Evolutionary conservation across 2,888 invertebrate genomes (phyloP), one percentile per base, ranked within the genome.

Genomic region (Platynereis dumerilii): DNA sequence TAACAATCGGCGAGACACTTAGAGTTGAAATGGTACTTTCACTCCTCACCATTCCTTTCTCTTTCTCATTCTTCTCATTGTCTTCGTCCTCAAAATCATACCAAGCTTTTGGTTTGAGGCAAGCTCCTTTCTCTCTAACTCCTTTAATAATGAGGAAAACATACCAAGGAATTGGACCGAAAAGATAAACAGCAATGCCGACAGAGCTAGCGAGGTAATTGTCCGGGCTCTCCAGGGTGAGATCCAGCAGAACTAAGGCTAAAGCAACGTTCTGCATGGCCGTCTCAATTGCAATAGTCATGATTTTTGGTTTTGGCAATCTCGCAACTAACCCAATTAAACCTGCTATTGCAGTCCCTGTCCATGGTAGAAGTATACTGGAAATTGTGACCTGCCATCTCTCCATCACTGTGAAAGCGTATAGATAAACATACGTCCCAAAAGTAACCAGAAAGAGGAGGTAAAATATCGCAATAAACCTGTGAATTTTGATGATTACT

Each of bases 281-380:
- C 7, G 61, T 61, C 42, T 61, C 61, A 2, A 61, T 61, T 15
- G 48, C 39, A 53, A 61, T 61, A 20, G 61, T 61, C 24, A 24
- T 42, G 5, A 72, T 82, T 78, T 64, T 83, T 79, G 74, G 82
- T 83, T 66, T 84, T 74, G 67, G 82, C 79, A 72, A 85, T 75
- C 76, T 62, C 75, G 77, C 60, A 73, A 61, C 12, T 1, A 54
- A 20, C 2, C 54, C 61, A 1, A 48, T 24, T 26, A 61, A 3
- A 1, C 12, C 85, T 7, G 86, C 86, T 61, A 85, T 81, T 66
- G 83, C 67, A 74, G 86, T 87, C 0, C 86, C 86, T 42, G 81
- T 78, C 69, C 84, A 84, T 0, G 86, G 86, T 28, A 86, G 77
- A 0, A 83, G 67, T 10, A 86, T 74, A 22, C 86, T 85, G 5